Base-by-base conservation (phyloP, 2,888 invertebrate species). In the Eristalis pertinax region DNA sequence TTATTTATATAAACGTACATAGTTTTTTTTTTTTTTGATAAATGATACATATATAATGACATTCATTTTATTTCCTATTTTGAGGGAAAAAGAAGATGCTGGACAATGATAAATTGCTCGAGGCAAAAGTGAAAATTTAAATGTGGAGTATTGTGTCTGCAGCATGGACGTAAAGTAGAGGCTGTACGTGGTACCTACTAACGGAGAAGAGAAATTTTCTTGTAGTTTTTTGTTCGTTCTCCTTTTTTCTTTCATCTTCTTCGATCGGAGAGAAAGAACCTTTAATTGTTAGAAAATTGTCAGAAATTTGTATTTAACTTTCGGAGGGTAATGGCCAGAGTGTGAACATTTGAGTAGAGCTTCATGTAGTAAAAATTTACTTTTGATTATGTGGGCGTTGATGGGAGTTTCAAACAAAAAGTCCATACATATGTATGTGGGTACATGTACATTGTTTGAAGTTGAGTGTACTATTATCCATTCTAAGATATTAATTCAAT, bases 41-140 rank as follows among this genome's bases (percentile, higher is more conserved):
- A 84, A 84, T 76, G 86, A 63, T 75, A 70, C 38, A 78, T 65
- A 73, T 77, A 72, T 80, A 73, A 75, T 79, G 69, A 64, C 73
- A 69, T 75, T 86, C 62, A 63, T 74, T 83, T 78, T 78, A 62
- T 83, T 83, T 87, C 79, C 79, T 80, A 73, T 75, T 79, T 73
- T 78, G 41, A 77, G 50, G 60, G 70, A 78, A 86, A 79, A 83
- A 83, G 72, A 79, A 79, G 87, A 87, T 84, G 79, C 76, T 80
- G 72, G 87, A 80, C 87, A 87, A 72, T 87, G 87, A 87, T 87
- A 87, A 87, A 84, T 87, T 84, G 76, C 87, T 84, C 69, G 38
- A 64, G 63, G 84, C 70, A 87, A 87, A 87, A 87, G 87, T 87
- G 87, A 87, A 87, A 87, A 87, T 87, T 84, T 84, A 69, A 87